phyloP scores from a whole-genome alignment of 1,140 invertebrate genomes.

The Aphelenchoides avenae region DNA sequence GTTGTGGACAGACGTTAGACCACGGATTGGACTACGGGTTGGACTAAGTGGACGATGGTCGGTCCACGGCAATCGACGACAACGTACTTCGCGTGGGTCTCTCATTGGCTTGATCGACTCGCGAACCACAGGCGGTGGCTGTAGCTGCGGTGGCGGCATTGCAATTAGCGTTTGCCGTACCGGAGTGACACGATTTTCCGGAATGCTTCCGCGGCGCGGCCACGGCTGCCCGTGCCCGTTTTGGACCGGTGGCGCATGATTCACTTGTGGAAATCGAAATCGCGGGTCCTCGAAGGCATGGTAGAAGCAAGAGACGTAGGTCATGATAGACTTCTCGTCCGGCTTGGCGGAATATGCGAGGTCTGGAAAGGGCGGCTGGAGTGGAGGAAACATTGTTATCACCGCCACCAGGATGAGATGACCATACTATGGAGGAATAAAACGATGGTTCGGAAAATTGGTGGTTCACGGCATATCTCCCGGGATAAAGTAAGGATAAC shows the following conservation, averaged over 20 bases:
- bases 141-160: constrained; percentile 10
- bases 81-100: constrained; percentile 10
- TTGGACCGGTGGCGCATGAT: background rate
- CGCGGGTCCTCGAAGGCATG: constrained; percentile 84
- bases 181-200: background rate
- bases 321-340: constrained; percentile 95
- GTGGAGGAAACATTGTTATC: too few relatives aligned
- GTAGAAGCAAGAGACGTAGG: constrained; percentile 96
- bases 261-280: background rate
- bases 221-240: constrained; percentile 1
- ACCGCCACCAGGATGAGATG: too few relatives aligned
- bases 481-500: too few relatives aligned
- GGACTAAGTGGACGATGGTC: too few relatives aligned
- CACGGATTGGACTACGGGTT: too few relatives aligned
- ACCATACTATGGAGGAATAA: too few relatives aligned
- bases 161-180: constrained; percentile 8
- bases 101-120: background rate
- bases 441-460: too few relatives aligned
- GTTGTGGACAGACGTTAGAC: too few relatives aligned
- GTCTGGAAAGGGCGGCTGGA: constrained; percentile 11
- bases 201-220: background rate
- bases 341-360: constrained; percentile 68
- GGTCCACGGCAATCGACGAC: too few relatives aligned
- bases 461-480: too few relatives aligned
- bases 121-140: background rate